Percentiles rank a stretch among this genome's conserved stretches.
These are phyloP conservation scores for Ambastaia sidthimunki DNA, from an alignment of 2,797 vertebrate species.

Conservation along the genomic window DNA sequence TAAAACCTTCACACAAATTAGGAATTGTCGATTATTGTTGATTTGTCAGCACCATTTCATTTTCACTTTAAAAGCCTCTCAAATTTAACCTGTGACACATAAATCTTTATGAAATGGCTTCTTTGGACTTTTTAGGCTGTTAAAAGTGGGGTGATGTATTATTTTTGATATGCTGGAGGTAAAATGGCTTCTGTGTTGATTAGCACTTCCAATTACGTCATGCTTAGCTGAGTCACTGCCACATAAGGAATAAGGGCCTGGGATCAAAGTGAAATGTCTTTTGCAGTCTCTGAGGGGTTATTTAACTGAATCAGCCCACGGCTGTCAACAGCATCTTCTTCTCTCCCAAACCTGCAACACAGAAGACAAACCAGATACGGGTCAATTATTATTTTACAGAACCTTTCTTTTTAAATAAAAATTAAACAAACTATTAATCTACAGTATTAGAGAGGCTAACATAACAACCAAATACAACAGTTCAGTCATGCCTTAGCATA, in stretches of 20 bases:
- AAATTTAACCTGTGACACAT: no score
- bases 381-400: background rate
- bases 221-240: conserved; percentile 40
- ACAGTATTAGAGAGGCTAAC: background rate
- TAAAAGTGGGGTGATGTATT: conserved; percentile 3
- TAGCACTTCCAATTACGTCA: conserved; percentile 2
- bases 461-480: background rate
- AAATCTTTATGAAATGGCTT: background rate
- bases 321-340: conserved; percentile 43
- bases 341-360: conserved; percentile 33
- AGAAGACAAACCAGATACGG: conserved; percentile 33
- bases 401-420: background rate
- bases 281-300: conserved; percentile 9
- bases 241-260: background rate
- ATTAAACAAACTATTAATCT: background rate
- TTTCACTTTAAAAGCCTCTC: no score
- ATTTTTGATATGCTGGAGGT: conserved; percentile 23
- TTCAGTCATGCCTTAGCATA: no score
- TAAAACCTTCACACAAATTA: no score
- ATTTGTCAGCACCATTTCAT: no score
- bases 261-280: conserved; percentile 28
- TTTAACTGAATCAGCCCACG: conserved; percentile 30
- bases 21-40: no score
- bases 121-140: background rate
- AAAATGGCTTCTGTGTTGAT: conserved; percentile 37